Conservation (phyloP, 2,113 vertebrate genomes). For the Seriola aureovittata region DNA sequence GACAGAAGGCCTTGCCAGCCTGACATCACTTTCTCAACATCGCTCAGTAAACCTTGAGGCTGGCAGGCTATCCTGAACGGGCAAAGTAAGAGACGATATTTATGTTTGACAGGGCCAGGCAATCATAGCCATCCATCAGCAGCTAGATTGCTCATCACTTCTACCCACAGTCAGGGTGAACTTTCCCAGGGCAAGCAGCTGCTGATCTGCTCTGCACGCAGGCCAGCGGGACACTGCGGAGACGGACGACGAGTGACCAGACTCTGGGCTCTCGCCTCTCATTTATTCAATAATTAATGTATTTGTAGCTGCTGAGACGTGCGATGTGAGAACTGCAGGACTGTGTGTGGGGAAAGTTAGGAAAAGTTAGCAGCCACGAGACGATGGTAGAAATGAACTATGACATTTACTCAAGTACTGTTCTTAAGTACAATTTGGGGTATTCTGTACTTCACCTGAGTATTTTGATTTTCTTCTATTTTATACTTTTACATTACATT, state of each 20-base stretch:
- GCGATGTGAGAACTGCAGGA: conserved; percentile 12
- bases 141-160: conserved; percentile 45
- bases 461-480: neutral
- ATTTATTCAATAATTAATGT: conserved; percentile 62
- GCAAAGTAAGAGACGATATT: conserved; percentile 49
- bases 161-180: conserved; percentile 49
- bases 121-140: conserved; percentile 68
- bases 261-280: conserved; percentile 37
- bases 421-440: neutral
- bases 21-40: conserved; percentile 21
- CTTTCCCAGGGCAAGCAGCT: conserved; percentile 38
- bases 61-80: conserved; percentile 45
- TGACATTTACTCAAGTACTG: conserved; percentile 4
- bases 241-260: conserved; percentile 23
- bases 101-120: conserved; percentile 46
- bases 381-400: neutral
- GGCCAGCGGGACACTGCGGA: conserved; percentile 12
- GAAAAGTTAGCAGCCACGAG: conserved; percentile 13
- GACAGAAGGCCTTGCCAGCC: neutral
- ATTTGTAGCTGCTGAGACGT: conserved; percentile 35
- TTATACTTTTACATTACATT: too few species aligned
- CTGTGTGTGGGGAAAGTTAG: conserved; percentile 22
- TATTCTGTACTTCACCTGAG: neutral
- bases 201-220: conserved; percentile 13
- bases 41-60: conserved; percentile 26